phyloP scores from a whole-genome alignment of 2,113 vertebrate species.

The Stigmatopora argus region DNA sequence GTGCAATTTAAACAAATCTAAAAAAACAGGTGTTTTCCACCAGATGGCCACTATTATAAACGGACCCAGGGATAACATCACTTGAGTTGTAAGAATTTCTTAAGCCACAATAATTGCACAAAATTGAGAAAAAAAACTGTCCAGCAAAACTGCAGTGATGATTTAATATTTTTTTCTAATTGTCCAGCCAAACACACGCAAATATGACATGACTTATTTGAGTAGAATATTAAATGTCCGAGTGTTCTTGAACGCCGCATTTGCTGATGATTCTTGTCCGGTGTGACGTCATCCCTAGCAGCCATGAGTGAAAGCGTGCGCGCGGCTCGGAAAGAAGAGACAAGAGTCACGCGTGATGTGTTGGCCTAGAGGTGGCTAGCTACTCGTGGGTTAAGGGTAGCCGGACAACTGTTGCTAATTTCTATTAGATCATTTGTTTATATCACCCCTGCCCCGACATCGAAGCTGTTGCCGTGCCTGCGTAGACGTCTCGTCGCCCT shows the following conservation, averaged over 20 bases:
- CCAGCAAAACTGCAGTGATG: not conserved
- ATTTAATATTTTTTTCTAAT: not conserved
- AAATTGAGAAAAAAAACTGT: no score
- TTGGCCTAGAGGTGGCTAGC: slow-evolving; percentile 70
- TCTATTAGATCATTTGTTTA: slow-evolving; percentile 5
- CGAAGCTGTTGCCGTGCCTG: slow-evolving; percentile 1
- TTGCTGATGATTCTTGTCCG: not conserved
- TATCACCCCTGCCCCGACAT: no score
- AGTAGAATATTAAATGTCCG: not conserved
- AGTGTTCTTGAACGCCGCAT: not conserved
- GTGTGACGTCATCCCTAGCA: slow-evolving; percentile 41
- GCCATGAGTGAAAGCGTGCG: slow-evolving; percentile 44
- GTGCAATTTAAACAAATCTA: not conserved
- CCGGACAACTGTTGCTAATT: slow-evolving; percentile 28
- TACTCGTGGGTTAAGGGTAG: slow-evolving; percentile 43
- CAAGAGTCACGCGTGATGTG: slow-evolving; percentile 33
- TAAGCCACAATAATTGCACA: not conserved
- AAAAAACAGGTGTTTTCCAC: not conserved
- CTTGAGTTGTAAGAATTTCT: not conserved
- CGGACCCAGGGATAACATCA: not conserved
- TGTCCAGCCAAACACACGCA: no score
- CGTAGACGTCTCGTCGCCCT: slow-evolving; percentile 32
- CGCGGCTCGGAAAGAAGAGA: slow-evolving; percentile 27
- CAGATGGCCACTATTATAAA: not conserved
- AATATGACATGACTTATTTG: no score